Base-by-base conservation (phyloP, 2,888 invertebrate species). In the Tribolium freemani region DNA sequence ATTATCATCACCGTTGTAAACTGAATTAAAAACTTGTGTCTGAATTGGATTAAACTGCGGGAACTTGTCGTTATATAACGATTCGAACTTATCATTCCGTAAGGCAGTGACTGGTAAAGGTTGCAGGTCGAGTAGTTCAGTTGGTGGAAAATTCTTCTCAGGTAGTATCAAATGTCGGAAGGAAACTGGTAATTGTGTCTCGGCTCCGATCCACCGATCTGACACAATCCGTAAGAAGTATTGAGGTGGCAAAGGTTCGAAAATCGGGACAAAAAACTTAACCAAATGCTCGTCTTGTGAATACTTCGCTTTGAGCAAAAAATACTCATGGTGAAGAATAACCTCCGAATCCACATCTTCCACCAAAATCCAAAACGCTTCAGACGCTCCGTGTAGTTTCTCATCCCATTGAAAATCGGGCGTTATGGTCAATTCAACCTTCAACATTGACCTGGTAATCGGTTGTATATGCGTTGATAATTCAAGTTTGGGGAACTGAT, bases 371-470 rank as follows among this genome's bases (percentile, higher is more conserved):
- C 95, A 95, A 86, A 96, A 96, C 0, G 93, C 95, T 85, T 95
- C 95, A 0, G 94, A 94, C 44, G 92, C 92, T 0, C 94, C 94
- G 82, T 93, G 93, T 51, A 92, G 89, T 88, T 98, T 98, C 75
- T 98, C 98, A 80, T 99, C 99, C 99, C 99, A 99, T 83, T 98
- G 96, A 87, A 99, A 99, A 87, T 99, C 99, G 0, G 99, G 99
- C 0, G 97, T 97, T 72, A 99, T 96, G 0, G 98, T 98, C 10
- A 99, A 88, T 86, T 99, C 99, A 0, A 99, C 97, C 66, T 97
- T 89, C 13, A 99, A 88, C 0, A 98, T 99, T 1, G 95, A 93
- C 66, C 95, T 87, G 0, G 99, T 99, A 76, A 99, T 97, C 0
- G 99, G 99, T 85, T 99, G 98, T 78, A 99, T 97, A 84, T 99